Conservation (phyloP, 2,888 invertebrate species). For the Pseudococcus longispinus region DNA sequence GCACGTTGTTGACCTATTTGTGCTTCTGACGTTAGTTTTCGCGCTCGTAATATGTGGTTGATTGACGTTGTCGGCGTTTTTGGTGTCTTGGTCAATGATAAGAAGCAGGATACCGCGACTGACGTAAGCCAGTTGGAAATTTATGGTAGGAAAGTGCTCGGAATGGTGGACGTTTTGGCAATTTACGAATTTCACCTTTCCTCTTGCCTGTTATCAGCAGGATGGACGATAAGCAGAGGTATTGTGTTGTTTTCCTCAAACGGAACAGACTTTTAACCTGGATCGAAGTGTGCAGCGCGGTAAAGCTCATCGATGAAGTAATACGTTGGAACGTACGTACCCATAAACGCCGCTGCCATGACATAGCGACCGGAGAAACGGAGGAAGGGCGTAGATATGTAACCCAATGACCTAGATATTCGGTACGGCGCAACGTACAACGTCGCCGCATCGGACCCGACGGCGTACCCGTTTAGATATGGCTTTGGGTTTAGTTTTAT, state of each 20-base stretch:
- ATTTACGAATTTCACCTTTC: no score
- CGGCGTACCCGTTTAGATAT: neutral
- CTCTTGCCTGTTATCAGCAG: neutral
- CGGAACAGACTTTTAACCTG: neutral
- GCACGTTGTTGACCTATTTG: neutral
- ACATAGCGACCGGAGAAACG: neutral
- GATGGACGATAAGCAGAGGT: neutral
- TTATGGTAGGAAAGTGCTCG: no score
- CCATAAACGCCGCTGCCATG: neutral
- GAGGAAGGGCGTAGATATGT: neutral
- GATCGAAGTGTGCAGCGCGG: neutral
- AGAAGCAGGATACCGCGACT: neutral
- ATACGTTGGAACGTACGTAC: neutral
- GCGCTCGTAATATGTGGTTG: neutral
- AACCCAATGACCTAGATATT: constrained; percentile 23
- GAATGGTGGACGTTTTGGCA: no score
- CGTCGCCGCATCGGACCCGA: neutral
- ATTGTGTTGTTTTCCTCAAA: neutral
- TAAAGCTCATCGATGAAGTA: neutral
- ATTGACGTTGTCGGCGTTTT: neutral
- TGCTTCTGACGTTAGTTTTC: neutral
- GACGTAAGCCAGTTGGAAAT: neutral
- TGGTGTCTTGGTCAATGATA: constrained; percentile 10
- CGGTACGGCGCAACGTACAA: neutral
- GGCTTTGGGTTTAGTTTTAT: neutral